Base-by-base conservation (phyloP, 2,797 vertebrate genomes). In the Microcaecilia unicolor region DNA sequence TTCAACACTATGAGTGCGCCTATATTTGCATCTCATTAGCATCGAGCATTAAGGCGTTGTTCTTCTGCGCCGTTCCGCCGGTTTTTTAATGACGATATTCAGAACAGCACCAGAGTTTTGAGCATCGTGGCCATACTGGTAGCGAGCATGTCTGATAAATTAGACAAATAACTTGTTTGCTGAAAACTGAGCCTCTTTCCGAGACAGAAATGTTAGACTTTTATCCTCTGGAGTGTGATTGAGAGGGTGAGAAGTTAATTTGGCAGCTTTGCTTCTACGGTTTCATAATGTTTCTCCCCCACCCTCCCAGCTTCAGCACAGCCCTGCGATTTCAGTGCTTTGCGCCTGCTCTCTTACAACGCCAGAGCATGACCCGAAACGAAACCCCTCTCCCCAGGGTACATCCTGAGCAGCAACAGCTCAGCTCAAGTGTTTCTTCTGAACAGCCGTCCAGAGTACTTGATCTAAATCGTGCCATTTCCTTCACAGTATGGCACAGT, bases 181-280 rank as follows among this genome's bases (percentile, higher is more conserved):
- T 78, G 83, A 80, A 85, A 85, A 78, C 66, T 62, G 74, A 87
- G 84, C 76, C 77, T 73, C 74, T 83, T 83, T 80, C 65, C 80
- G 78, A 81, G 76, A 83, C 81, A 84, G 84, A 86, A 88, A 82
- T 51, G 71, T 83, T 87, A 68, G 80, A 77, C 84, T 86, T 87
- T 87, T 92, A 93, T 87, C 88, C 93, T 96, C 92, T 83, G 79
- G 92, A 92, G 94, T 92, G 92, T 94, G 93, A 96, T 97, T 94
- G 92, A 97, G 91, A 92, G 91, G 92, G 92, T 92, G 92, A 96
- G 90, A 95, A 94, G 93, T 97, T 98, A 97, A 97, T 98, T 94
- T 95, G 94, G 91, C 93, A 93, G 90, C 83, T 92, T 94, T 83
- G 87, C 91, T 89, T 92, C 86, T 89, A 84, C 83, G 87, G 92